Conservation (phyloP, 1,140 invertebrate species). For the Ceratosolen solmsi region DNA sequence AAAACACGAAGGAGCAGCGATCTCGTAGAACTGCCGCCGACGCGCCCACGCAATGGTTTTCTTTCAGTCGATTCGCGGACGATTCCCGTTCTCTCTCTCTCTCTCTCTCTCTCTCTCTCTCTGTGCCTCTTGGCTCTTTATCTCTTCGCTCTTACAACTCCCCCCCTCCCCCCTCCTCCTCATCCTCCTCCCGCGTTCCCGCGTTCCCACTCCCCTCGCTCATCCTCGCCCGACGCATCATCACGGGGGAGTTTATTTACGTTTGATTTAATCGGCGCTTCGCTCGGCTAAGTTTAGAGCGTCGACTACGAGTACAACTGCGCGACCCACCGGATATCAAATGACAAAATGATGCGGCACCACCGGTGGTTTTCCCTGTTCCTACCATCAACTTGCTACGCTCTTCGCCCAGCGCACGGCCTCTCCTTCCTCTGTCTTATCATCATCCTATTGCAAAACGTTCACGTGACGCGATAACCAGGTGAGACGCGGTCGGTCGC, state of each 20-base stretch:
- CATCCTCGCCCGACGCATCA: not conserved
- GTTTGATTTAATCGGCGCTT: slow-evolving; percentile 63
- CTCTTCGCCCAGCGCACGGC: no score
- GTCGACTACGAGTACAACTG: not conserved
- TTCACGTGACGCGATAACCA: not conserved
- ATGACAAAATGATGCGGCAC: slow-evolving; percentile 41
- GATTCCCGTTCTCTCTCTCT: not conserved
- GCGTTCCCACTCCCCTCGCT: not conserved
- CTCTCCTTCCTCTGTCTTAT: not conserved
- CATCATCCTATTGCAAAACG: not conserved
- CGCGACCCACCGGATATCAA: slow-evolving; percentile 30
- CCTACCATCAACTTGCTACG: no score
- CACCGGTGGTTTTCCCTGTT: not conserved
- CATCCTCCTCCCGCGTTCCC: not conserved
- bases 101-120: slow-evolving; percentile 5
- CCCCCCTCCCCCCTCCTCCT: no score
- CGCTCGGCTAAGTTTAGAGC: slow-evolving; percentile 55
- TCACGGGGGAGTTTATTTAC: slow-evolving; percentile 63
- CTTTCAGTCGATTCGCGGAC: slow-evolving; percentile 11
- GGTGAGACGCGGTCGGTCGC: not conserved
- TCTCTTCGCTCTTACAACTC: not conserved
- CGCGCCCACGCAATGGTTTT: slow-evolving; percentile 33
- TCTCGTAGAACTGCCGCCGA: not conserved
- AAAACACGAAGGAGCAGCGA: slow-evolving; percentile 7
- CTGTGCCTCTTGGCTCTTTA: not conserved